Evolutionary conservation across 2,797 vertebrate species (phyloP).

Genomic region (Lophius americanus): DNA sequence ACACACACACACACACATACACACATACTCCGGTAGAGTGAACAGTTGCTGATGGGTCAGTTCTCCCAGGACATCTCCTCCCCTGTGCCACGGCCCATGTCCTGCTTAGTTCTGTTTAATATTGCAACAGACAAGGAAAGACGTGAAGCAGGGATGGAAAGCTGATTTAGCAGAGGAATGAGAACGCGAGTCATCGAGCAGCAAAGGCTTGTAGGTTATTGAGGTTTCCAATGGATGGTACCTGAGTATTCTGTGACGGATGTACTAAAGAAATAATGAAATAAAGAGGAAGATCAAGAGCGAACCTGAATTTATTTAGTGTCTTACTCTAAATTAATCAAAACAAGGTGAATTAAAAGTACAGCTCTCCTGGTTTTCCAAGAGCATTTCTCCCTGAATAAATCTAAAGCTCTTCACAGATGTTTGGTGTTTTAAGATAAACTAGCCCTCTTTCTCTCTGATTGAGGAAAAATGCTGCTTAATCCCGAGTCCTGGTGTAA

Average conservation of each 20-base stretch:
- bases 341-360: conserved; percentile 30
- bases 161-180: conserved; percentile 39
- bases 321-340: conserved; percentile 15
- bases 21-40: too few species aligned
- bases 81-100: conserved; percentile 58
- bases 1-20: background rate
- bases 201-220: conserved; percentile 3
- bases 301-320: background rate
- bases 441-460: conserved; percentile 35
- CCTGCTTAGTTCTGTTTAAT: conserved; percentile 77
- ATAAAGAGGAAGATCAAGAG: background rate
- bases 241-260: conserved; percentile 2
- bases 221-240: conserved; percentile 6
- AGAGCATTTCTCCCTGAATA: conserved; percentile 38
- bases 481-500: conserved; percentile 35
- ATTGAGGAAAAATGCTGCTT: conserved; percentile 30
- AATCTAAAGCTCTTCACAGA: conserved; percentile 45
- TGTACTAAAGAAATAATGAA: background rate
- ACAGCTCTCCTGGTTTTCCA: conserved; percentile 28
- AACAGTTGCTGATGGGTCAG: conserved; percentile 48
- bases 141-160: conserved; percentile 40
- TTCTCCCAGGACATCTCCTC: conserved; percentile 57
- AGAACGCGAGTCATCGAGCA: conserved; percentile 22
- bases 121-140: conserved; percentile 67
- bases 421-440: conserved; percentile 32